Base-by-base conservation (phyloP, 2,797 vertebrate genomes). In the Gila robusta region DNA sequence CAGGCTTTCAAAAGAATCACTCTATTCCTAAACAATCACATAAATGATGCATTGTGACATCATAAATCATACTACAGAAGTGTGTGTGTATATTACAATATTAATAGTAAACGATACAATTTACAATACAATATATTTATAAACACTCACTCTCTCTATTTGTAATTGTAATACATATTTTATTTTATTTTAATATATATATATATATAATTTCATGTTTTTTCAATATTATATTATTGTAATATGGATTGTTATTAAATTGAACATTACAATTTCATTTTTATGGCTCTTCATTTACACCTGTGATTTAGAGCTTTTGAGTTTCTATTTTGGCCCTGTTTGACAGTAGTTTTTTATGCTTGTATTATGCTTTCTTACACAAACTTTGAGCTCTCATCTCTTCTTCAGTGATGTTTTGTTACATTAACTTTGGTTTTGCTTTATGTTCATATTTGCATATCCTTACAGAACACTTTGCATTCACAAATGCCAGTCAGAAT, bases 11-110 rank as follows among this genome's bases (percentile, higher is more conserved):
- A 86, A 79, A 76, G 41, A 67, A 76, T 26, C 41, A 35, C 49
- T 88, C 59, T n/a, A 73, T 47, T 76, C 47, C 37, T 56, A 52
- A 37, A 80, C 71, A 79, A 87, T 77, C 80, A 83, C 82, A 85
- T 81, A 52, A 52, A 52, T 2, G 41, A 85, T 72, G 49, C 26
- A 52, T 41, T 84, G 69, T n/a, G 64, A 76, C 72, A 85, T 66
- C 66, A 72, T 47, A 89, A 69, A 62, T 56, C 35, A 72, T 44
- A 77, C 37, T 47, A 11, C 54, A 35, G 39, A 32, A 47, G 72
- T 67, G 70, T 72, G 70, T 72, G 74, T 59, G 21, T 39, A 78
- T 39, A 16, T 41, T 17, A 41, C 16, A 66, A 47, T 62, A 44
- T 41, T 28, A 79, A 44, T 66, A 28, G 21, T 12, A 62, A 78